Evolutionary conservation across 2,888 invertebrate genomes (phyloP), one percentile per base, ranked within the genome.

Genomic region (Drosophila engyochracea): DNA sequence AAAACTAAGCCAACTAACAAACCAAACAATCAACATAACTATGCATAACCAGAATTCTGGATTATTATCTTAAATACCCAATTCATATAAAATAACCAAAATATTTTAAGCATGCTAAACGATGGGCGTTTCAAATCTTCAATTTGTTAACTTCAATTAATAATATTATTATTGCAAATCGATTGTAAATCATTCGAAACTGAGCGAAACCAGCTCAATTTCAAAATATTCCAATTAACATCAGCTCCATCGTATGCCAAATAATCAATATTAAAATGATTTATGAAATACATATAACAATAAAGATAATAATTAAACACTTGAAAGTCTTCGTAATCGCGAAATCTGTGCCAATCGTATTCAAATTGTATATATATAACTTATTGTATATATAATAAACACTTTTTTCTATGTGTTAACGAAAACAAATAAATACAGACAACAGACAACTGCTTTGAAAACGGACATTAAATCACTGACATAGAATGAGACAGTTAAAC

Each of bases 291-390:
- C 39, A 64, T 51, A 65, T 37, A 65, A 65, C 14, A 30, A 47
- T 63, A 41, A 65, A 70, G 61, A 66, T 70, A 66, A 71, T 81
- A 59, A 75, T 72, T 49, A 75, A 69, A 35, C 33, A 53, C n/a
- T 64, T 44, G 49, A 76, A 68, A 70, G 73, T 68, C 70, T 52
- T 64, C 76, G 69, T 62, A 47, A 74, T 57, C 83, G 85, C 86
- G 83, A 76, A 78, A 90, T 93, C 92, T 92, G 93, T 92, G 92
- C 93, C 93, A 92, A 92, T 90, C 82, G 92, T 91, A 84, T 64
- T 62, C 59, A 69, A 73, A 68, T 77, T 83, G 81, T 80, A 80
- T 85, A 74, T 79, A 53, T 63, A 62, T 31, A 55, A 82, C 69
- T 75, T 78, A 75, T 81, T 81, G 70, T 81, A 87, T 82, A 79